A percentile compares a stretch with the other conserved stretches of the same genome.
Evolutionary conservation across 2,113 vertebrate genomes (phyloP).

Genomic region (Neodon shergylaensis): DNA sequence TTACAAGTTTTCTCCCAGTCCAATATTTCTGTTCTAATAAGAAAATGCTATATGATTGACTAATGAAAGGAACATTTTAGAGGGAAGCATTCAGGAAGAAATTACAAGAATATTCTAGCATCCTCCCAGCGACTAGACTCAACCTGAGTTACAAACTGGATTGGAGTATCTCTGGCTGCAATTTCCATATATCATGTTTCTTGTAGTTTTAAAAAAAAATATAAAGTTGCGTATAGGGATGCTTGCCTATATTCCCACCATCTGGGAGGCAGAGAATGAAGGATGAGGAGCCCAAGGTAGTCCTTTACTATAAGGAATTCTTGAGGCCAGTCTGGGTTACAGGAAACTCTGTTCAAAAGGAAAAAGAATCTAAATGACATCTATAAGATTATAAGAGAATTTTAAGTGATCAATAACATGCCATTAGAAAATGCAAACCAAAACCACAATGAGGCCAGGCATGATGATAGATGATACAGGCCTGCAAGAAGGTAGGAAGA

Average conservation of each 20-base stretch:
- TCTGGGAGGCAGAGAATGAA: not conserved
- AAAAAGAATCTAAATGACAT: slow-evolving; percentile 15
- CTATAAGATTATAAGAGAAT: slow-evolving; percentile 20
- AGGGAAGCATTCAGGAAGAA: not conserved
- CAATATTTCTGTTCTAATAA: slow-evolving; percentile 17
- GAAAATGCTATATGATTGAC: not conserved
- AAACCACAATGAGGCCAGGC: not conserved
- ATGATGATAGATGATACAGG: not conserved
- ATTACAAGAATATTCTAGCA: not conserved
- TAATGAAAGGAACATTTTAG: slow-evolving; percentile 28
- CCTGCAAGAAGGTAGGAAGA: not conserved
- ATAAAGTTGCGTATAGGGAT: not conserved
- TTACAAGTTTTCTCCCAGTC: not conserved
- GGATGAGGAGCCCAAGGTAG: not conserved
- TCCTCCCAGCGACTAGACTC: not conserved
- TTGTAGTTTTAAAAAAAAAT: not conserved
- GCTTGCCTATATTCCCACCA: not conserved
- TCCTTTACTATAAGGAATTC: not conserved
- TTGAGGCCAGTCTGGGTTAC: not conserved
- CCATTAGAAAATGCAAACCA: slow-evolving; percentile 22
- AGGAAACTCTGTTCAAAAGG: not conserved
- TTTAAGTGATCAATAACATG: not conserved
- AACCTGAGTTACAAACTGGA: not conserved
- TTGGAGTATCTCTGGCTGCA: not conserved
- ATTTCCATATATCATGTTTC: slow-evolving; percentile 22